Base-by-base conservation (phyloP, 2,888 invertebrate genomes). In the Lasius fuliginosus region DNA sequence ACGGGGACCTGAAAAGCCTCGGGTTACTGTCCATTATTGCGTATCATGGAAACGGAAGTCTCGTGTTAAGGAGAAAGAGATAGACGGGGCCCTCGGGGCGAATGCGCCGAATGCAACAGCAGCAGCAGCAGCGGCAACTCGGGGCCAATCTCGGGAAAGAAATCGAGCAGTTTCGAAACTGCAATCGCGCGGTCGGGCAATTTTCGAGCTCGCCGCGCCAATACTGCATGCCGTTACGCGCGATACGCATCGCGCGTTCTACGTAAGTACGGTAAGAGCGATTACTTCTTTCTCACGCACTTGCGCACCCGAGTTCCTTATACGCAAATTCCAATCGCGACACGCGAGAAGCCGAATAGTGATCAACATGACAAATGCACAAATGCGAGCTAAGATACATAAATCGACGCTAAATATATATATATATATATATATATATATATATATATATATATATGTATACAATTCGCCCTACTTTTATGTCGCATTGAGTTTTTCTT, bases 41-140 rank as follows among this genome's bases (percentile, higher is more conserved):
- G 75, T 82, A 81, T 88, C 90, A 89, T 85, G 90, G 88, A 91
- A 92, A 92, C 93, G 93, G 93, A 93, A 93, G 93, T 91, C 90
- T 88, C 85, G 77, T 89, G 86, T 89, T 87, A 88, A 85, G 85
- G 88, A 30, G 30, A 74, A 33, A 36, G 76, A 71, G 69, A 85
- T 90, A 89, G 65, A 42, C 90, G 86, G 89, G 90, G 89, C 90
- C 91, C 87, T 87, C 84, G 88, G 88, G 83, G 89, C 90, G 84
- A 85, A 88, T 68, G 49, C 49, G 1, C 6, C 49, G 49, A 53
- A 53, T 53, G 40, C 76, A 36, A 53, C 58, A 67, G 71, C 69
- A 58, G 56, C 77, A 76, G 60, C 40, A 40, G 53, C 74, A 15
- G 58, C 56, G 49, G 33, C 58, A 83, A 75, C 79, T 85, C 82